These are phyloP conservation scores for Pseudococcus viburni DNA, from an alignment of 2,888 invertebrate species.

Conservation along the genomic window DNA sequence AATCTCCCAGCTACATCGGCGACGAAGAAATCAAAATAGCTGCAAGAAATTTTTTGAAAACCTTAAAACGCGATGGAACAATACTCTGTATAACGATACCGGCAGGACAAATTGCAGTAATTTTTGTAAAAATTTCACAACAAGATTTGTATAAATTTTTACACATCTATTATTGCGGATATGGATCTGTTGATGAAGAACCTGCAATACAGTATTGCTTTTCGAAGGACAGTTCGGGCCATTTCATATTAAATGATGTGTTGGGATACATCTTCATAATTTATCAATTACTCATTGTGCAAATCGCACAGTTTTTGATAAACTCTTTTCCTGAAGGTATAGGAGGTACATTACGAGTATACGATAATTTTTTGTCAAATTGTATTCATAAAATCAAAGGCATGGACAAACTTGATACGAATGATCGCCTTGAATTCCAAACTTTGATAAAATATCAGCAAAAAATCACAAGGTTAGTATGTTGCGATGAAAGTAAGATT, in stretches of 20 bases:
- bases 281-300: background rate
- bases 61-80: background rate
- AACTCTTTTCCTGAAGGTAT: background rate
- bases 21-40: slow-evolving; percentile 17
- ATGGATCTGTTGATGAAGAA: background rate
- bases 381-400: background rate
- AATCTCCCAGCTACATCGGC: background rate
- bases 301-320: background rate
- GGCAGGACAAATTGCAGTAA: background rate
- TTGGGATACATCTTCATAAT: background rate
- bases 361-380: background rate
- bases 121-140: background rate
- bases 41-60: background rate
- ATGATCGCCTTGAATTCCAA: background rate
- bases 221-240: background rate
- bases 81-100: background rate
- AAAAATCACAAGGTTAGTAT: background rate
- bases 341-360: background rate
- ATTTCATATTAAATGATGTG: background rate
- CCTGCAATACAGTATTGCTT: background rate
- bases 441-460: background rate
- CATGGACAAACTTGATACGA: background rate
- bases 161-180: background rate
- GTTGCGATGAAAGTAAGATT: too few species aligned
- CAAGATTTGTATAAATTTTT: background rate